These are phyloP conservation scores for Pelochelys cantorii DNA, from an alignment of 2,797 vertebrate species.

Conservation along the genomic window DNA sequence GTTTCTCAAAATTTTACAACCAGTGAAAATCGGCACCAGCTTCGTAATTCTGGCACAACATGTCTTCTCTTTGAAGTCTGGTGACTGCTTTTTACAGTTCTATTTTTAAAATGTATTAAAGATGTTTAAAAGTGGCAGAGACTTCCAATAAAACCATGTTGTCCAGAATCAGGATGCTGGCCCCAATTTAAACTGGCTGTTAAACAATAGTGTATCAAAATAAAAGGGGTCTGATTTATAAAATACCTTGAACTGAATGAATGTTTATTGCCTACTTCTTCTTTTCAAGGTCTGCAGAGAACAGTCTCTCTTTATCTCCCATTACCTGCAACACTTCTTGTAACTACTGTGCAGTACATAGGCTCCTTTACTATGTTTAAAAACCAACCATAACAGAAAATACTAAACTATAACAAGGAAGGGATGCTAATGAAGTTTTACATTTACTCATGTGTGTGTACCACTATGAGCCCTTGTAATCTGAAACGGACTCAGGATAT, in stretches of 20 bases:
- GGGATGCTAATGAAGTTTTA: constrained; percentile 51
- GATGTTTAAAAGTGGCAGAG: constrained; percentile 86
- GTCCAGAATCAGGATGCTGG: constrained; percentile 86
- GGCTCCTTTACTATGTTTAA: constrained; percentile 34
- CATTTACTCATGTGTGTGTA: constrained; percentile 42
- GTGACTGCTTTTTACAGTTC: constrained; percentile 85
- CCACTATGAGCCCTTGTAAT: not conserved
- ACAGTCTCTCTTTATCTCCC: constrained; percentile 17
- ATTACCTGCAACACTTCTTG: constrained; percentile 28
- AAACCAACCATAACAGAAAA: constrained; percentile 65
- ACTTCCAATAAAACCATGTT: constrained; percentile 84
- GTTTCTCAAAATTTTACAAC: constrained; percentile 79
- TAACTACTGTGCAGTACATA: constrained; percentile 60
- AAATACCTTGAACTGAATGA: constrained; percentile 68
- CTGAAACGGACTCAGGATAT: constrained; percentile 26
- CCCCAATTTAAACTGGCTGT: constrained; percentile 85
- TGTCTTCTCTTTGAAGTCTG: constrained; percentile 85
- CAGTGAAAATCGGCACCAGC: constrained; percentile 84
- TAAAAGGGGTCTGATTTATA: constrained; percentile 80
- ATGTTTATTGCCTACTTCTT: constrained; percentile 65
- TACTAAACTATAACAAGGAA: constrained; percentile 58
- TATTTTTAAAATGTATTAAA: constrained; percentile 89
- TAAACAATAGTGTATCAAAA: constrained; percentile 84
- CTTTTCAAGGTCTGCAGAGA: constrained; percentile 64
- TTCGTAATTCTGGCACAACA: constrained; percentile 80